phyloP scores from a whole-genome alignment of 2,797 vertebrate genomes.

The Gallinago solitaria region DNA sequence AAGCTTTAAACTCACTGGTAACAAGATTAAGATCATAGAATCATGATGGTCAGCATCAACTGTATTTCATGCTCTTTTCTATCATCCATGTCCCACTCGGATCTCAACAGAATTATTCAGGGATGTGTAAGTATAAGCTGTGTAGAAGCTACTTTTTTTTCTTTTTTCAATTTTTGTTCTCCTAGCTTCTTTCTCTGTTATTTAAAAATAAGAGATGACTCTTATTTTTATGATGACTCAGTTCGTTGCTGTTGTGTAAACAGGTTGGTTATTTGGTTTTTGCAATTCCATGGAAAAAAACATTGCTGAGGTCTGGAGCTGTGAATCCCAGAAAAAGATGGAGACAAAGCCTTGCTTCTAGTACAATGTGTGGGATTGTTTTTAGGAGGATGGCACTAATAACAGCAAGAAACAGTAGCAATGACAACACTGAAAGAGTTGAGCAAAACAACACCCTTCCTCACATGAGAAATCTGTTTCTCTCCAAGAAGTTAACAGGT shows the following conservation, averaged over 20 bases:
- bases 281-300: not conserved
- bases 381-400: not conserved
- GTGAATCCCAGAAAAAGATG: not conserved
- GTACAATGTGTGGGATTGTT: not conserved
- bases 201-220: not conserved
- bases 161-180: not conserved
- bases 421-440: not conserved
- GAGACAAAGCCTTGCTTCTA: not conserved
- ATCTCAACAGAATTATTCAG: not conserved
- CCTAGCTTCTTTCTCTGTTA: not conserved
- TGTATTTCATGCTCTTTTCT: not conserved
- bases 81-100: not conserved
- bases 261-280: not conserved
- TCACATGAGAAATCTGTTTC: not conserved
- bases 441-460: not conserved
- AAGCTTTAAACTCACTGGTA: not conserved
- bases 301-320: not conserved
- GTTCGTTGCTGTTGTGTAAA: not conserved
- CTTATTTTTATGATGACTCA: not conserved
- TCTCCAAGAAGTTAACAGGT: not conserved
- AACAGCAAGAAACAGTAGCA: not conserved
- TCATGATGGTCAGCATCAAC: not conserved
- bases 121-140: not conserved
- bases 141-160: not conserved
- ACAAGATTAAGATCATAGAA: not conserved